A percentile compares a stretch with the other conserved stretches of the same genome.
phyloP scores from a whole-genome alignment of 2,113 vertebrate species.

The Orthonyx spaldingii region DNA sequence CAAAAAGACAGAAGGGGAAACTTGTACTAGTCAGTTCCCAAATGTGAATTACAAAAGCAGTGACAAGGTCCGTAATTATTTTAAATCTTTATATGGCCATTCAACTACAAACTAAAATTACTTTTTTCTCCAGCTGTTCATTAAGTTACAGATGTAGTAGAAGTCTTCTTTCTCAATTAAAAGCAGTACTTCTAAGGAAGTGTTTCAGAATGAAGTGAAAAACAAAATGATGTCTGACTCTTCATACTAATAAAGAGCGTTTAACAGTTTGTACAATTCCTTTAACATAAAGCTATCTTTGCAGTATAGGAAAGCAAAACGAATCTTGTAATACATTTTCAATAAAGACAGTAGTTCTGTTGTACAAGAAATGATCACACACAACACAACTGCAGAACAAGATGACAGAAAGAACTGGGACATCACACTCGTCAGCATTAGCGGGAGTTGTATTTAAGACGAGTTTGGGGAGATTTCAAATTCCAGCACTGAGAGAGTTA shows the following conservation, averaged over 20 bases:
- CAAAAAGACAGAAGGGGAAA: constrained; percentile 19
- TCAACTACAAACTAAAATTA: background rate
- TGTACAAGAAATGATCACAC: background rate
- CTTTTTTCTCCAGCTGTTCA: background rate
- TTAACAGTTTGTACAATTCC: background rate
- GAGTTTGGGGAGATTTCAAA: background rate
- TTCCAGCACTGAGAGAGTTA: background rate
- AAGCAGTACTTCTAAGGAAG: background rate
- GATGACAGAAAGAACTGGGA: background rate
- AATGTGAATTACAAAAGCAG: background rate
- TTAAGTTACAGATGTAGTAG: background rate
- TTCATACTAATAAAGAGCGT: background rate
- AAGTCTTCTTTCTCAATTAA: background rate
- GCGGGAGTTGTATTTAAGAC: accelerated
- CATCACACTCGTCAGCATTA: background rate
- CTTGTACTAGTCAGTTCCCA: background rate
- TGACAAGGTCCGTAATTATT: background rate
- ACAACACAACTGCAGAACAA: background rate
- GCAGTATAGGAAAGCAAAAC: background rate
- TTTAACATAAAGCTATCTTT: background rate
- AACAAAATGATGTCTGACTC: background rate
- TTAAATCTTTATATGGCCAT: background rate
- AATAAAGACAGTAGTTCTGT: background rate
- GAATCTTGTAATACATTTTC: background rate
- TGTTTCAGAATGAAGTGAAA: background rate